Base-by-base conservation (phyloP, 1,140 invertebrate genomes). In the Whitmania pigra region DNA sequence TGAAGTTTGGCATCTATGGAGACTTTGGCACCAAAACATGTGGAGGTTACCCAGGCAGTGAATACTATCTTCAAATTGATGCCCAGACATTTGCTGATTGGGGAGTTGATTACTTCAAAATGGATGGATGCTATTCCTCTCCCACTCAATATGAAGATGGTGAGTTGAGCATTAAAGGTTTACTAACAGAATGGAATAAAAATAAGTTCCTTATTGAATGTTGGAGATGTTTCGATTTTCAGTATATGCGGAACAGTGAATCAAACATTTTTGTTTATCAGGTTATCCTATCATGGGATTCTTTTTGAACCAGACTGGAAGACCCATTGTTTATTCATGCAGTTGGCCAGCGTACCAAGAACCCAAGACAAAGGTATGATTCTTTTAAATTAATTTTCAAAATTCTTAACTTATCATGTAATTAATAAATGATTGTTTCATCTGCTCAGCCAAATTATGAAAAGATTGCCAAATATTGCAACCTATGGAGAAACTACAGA, bases 1-100 rank as follows among this genome's bases (percentile, higher is more conserved):
- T 98, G 4, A 97, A 96, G 82, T 92, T 98, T 79, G 95, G 94
- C 25, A 96, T 97, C 74, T 98, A 98, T 80, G 92, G 95, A 82
- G 94, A 97, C 80, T 96, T 90, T 83, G 95, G 95, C 3, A 94
- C 90, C 76, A 89, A 89, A 78, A 98, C 95, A 0, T 97, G 95
- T 79, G 85, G 77, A 22, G 93, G 93, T 13, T 98, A 94, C 82
- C 94, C 94, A 18, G 94, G 94, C 57, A 89, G 92, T 74, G 84
- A 93, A 60, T 91, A 90, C 4, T 87, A 91, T 83, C 84, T 95
- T 77, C 85, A 91, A 78, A 84, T 84, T 76, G 94, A 97, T 84
- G 93, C 93, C 0, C 83, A 89, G 36, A 92, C 90, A 3, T 97
- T 97, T 84, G 93, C 92, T 22, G 88, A 90, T 0, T 98, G 95